A percentile compares a stretch with the other conserved stretches of the same genome.
These are phyloP conservation scores for Proisotoma minuta DNA, from an alignment of 2,888 invertebrate species.

Conservation along the genomic window DNA sequence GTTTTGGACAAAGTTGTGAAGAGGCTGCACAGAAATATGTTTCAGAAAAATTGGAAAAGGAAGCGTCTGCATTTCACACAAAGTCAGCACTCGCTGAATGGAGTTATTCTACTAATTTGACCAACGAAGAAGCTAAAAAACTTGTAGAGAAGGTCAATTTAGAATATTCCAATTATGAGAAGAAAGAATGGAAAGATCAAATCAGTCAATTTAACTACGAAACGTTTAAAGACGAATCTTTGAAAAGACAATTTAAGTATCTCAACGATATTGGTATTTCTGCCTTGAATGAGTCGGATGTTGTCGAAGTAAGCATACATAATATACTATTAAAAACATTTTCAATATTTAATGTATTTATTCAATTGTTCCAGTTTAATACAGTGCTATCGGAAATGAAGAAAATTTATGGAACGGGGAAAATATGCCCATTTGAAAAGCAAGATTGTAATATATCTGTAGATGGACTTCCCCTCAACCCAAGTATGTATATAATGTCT, in stretches of 20 bases:
- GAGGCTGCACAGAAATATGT: slow-evolving; percentile 32
- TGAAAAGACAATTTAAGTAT: slow-evolving; percentile 65
- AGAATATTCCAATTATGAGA: slow-evolving; percentile 60
- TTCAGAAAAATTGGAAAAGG: slow-evolving; percentile 18
- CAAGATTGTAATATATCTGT: slow-evolving; percentile 52
- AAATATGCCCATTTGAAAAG: slow-evolving; percentile 61
- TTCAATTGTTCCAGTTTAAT: slow-evolving; percentile 49
- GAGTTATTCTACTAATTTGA: slow-evolving; percentile 51
- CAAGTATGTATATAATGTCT: slow-evolving; percentile 49
- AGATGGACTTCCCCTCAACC: slow-evolving; percentile 57
- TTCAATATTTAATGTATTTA: neutral
- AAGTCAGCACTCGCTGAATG: slow-evolving; percentile 51
- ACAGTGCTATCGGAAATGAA: slow-evolving; percentile 64
- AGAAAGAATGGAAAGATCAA: slow-evolving; percentile 70
- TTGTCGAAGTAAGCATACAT: slow-evolving; percentile 6
- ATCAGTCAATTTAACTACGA: slow-evolving; percentile 53
- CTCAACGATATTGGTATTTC: slow-evolving; percentile 68
- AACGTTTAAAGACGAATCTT: slow-evolving; percentile 62
- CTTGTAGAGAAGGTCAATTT: slow-evolving; percentile 23
- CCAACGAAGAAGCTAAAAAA: slow-evolving; percentile 32
- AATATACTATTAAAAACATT: too few relatives aligned
- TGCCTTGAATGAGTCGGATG: slow-evolving; percentile 54
- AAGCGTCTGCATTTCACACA: slow-evolving; percentile 48
- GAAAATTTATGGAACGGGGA: slow-evolving; percentile 67
- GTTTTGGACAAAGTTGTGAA: slow-evolving; percentile 39